Evolutionary conservation across 2,113 vertebrate species (phyloP).

Genomic region (Pseudopipra pipra): DNA sequence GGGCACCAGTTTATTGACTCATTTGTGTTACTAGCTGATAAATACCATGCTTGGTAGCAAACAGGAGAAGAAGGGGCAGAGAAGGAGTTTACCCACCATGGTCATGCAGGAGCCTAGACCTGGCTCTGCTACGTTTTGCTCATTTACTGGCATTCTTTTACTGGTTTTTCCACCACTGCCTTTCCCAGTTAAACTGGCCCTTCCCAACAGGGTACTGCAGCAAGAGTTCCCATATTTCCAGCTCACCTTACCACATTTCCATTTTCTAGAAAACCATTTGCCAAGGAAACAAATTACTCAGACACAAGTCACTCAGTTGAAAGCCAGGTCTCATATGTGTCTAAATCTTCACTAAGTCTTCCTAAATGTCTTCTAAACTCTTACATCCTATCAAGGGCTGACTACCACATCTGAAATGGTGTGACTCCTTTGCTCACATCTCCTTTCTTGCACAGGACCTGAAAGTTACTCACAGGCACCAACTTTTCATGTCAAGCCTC

Average conservation of each 20-base stretch:
- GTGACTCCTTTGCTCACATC: background rate
- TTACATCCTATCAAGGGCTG: background rate
- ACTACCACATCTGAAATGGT: background rate
- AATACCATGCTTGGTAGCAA: background rate
- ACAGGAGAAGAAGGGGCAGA: background rate
- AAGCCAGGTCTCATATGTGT: background rate
- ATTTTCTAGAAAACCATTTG: background rate
- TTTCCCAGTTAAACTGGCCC: background rate
- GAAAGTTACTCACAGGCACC: background rate
- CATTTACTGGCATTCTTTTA: background rate
- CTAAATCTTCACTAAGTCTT: background rate
- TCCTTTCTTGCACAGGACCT: background rate
- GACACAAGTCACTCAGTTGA: background rate
- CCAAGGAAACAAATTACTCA: background rate
- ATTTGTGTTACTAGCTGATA: background rate
- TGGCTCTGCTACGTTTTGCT: background rate
- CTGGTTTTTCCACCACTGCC: background rate
- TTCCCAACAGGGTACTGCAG: background rate
- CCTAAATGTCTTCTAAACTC: background rate
- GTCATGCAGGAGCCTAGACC: background rate
- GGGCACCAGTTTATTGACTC: background rate
- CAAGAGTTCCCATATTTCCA: background rate
- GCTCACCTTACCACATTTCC: background rate
- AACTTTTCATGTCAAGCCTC: background rate
- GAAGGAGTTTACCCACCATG: background rate